phyloP scores from a whole-genome alignment of 2,113 vertebrate genomes.

The Odocoileus hemionus region DNA sequence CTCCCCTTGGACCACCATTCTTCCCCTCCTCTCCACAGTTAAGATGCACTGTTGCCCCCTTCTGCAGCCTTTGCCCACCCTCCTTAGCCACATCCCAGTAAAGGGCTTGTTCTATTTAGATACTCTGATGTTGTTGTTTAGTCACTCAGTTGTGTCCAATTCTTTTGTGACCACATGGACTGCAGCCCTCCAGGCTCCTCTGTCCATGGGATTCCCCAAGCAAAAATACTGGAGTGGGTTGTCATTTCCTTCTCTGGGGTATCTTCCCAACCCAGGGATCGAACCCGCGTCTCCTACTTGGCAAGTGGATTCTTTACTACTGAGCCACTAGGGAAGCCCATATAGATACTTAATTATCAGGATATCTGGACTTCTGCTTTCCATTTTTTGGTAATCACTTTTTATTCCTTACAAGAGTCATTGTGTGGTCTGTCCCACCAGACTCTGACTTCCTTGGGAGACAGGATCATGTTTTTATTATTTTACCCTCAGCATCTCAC shows the following conservation, averaged over 20 bases:
- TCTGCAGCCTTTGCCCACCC: neutral
- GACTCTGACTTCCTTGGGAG: neutral
- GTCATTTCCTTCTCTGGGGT: neutral
- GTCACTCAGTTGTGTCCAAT: neutral
- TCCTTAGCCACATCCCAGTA: neutral
- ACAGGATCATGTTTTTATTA: neutral
- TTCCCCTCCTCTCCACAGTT: neutral
- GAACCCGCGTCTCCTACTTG: fast-evolving
- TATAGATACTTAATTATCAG: neutral
- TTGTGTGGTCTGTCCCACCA: neutral
- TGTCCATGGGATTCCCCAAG: neutral
- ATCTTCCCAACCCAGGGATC: neutral
- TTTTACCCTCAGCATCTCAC: neutral
- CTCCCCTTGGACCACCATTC: neutral
- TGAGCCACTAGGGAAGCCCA: neutral
- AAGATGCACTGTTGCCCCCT: neutral
- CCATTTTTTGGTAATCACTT: neutral
- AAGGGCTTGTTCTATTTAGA: neutral
- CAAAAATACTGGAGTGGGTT: neutral
- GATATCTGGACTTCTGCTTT: neutral
- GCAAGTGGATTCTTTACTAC: neutral
- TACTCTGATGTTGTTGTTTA: neutral
- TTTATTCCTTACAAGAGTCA: neutral
- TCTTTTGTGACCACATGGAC: neutral
- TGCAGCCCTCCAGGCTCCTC: neutral